Evolutionary conservation across 2,888 invertebrate genomes (phyloP), one percentile per base, ranked within the genome.

Genomic region (Caenorhabditis sp.): DNA sequence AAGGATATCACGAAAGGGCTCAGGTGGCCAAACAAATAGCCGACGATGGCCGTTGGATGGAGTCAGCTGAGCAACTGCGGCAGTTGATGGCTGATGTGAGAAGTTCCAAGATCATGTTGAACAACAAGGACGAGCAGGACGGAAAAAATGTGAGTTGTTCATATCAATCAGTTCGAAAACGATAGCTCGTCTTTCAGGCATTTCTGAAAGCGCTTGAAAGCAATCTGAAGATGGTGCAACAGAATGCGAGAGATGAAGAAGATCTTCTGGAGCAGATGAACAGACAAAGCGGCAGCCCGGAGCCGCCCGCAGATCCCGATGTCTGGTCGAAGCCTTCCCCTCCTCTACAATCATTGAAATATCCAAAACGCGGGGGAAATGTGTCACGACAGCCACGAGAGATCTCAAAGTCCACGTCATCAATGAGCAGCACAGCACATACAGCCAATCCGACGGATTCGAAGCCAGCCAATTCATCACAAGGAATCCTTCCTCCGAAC

Each of bases 251-350:
- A n/a, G 58, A 58, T n/a, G 72, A 63, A 37, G 45, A 50, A 13
- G 58, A 63, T 0, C 37, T 58, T 11, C 26, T 32, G 8, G 72
- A 72, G 13, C 48, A 50, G 6, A 63, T 72, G 48, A 52, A 56
- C n/a, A 9, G 72, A 26, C 58, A 63, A 8, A 63, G 50, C 17
- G 72, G 72, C 11, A 68, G 68, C 39, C 75, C 75, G 13, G 76
- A 76, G 37, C 76, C 76, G 2, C 76, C 76, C n/a, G 76, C 76
- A 2, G 77, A 77, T 45, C 77, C 77, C 1, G 77, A 77, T 35
- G 77, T 77, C 11, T 77, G 77, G 77, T 70, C 76, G 3, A 55
- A 59, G 17, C 76, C 76, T 6, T 55, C 75, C 41, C 66, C 74
- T 0, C 65, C 66, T 0, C 20, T 55, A 41, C 66, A 30, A 17